These are phyloP conservation scores for Silvanus unidentatus DNA, from an alignment of 2,888 invertebrate species.

Conservation along the genomic window DNA sequence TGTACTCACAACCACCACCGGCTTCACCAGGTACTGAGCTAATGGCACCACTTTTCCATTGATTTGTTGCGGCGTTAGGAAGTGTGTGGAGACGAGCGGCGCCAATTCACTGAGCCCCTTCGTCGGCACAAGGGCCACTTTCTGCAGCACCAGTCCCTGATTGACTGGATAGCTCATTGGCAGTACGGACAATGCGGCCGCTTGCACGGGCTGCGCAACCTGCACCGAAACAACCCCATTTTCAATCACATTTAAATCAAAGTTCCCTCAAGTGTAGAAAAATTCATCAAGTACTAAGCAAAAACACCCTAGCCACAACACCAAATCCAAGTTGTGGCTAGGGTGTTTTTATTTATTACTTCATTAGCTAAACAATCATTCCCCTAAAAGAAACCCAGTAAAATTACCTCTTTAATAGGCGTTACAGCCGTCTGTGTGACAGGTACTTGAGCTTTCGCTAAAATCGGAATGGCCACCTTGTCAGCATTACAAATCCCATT, in stretches of 20 bases:
- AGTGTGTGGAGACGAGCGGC: slow-evolving; percentile 64
- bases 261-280: not conserved
- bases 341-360: not conserved
- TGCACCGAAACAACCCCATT: slow-evolving; percentile 20
- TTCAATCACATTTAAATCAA: no score
- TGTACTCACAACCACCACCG: slow-evolving; percentile 61
- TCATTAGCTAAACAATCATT: not conserved
- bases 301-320: no score
- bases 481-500: slow-evolving; percentile 17
- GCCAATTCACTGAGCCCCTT: slow-evolving; percentile 58
- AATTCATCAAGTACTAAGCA: not conserved
- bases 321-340: no score
- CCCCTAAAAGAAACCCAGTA: not conserved
- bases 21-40: slow-evolving; percentile 66
- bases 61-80: slow-evolving; percentile 55
- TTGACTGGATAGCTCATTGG: slow-evolving; percentile 42
- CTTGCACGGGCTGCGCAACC: slow-evolving; percentile 37
- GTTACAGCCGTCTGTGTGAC: slow-evolving; percentile 19
- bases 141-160: slow-evolving; percentile 49
- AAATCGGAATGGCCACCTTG: slow-evolving; percentile 30
- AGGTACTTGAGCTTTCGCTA: slow-evolving; percentile 29
- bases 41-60: slow-evolving; percentile 63
- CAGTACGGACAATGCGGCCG: slow-evolving; percentile 40
- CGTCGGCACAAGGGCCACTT: slow-evolving; percentile 40
- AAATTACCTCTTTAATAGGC: slow-evolving; percentile 37